Evolutionary conservation across 1,140 invertebrate species (phyloP).

Genomic region (Diorhabda sublineata): DNA sequence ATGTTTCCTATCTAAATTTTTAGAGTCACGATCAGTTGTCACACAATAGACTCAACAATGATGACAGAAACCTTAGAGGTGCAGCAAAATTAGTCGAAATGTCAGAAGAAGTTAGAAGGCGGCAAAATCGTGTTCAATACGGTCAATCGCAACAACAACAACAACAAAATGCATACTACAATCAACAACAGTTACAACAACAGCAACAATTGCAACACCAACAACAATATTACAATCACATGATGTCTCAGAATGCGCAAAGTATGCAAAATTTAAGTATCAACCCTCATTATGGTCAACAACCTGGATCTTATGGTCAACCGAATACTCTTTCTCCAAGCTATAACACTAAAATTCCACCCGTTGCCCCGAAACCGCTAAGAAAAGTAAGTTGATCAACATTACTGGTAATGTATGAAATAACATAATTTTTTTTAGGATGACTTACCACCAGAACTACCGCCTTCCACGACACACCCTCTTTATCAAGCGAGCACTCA

Average conservation of each 20-base stretch:
- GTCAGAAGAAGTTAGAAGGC: slow-evolving; percentile 72
- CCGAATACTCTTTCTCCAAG: slow-evolving; percentile 41
- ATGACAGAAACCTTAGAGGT: slow-evolving; percentile 49
- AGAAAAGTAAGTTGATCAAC: slow-evolving; percentile 6
- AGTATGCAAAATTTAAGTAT: slow-evolving; percentile 44
- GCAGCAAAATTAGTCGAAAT: slow-evolving; percentile 79
- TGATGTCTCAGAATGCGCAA: slow-evolving; percentile 40
- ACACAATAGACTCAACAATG: slow-evolving; percentile 31
- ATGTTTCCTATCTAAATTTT: neutral
- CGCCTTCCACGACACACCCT: slow-evolving; percentile 71
- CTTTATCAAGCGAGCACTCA: slow-evolving; percentile 67
- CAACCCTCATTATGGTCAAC: slow-evolving; percentile 17
- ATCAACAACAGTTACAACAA: slow-evolving; percentile 27
- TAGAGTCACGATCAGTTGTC: slow-evolving; percentile 25
- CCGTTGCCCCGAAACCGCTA: slow-evolving; percentile 6
- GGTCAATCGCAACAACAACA: slow-evolving; percentile 20
- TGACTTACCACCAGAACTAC: slow-evolving; percentile 63
- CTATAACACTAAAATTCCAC: slow-evolving; percentile 20
- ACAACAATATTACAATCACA: slow-evolving; percentile 33
- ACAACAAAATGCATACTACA: slow-evolving; percentile 16
- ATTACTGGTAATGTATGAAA: slow-evolving; percentile 44
- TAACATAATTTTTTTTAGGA: slow-evolving; percentile 20
- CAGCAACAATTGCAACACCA: slow-evolving; percentile 35
- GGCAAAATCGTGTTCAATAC: slow-evolving; percentile 56
- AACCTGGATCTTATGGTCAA: slow-evolving; percentile 34